Conservation (phyloP, 2,113 vertebrate genomes). For the Bos indicus region DNA sequence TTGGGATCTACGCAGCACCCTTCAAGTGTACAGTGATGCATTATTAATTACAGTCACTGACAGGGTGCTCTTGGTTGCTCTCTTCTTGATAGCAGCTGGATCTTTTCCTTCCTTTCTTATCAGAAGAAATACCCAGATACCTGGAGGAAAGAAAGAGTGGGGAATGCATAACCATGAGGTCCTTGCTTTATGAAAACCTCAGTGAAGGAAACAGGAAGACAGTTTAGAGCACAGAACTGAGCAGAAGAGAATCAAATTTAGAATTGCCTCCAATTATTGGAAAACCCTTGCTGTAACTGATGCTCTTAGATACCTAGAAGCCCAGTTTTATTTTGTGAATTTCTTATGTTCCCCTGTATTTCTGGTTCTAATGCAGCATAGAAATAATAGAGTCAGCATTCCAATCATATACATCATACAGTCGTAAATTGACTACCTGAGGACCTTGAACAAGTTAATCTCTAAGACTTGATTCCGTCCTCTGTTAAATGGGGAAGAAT, state of each 20-base stretch:
- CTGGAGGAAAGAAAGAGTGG: not conserved
- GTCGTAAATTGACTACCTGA: not conserved
- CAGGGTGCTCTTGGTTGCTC: not conserved
- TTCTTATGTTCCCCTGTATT: not conserved
- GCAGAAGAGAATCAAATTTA: not conserved
- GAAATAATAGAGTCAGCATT: not conserved
- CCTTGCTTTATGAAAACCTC: not conserved
- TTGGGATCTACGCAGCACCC: not conserved
- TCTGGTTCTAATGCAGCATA: not conserved
- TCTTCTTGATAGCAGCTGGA: not conserved
- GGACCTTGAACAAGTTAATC: not conserved
- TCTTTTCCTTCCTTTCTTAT: not conserved
- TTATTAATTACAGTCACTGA: not conserved
- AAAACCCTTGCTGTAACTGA: not conserved
- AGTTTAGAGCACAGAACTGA: not conserved
- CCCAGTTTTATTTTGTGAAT: not conserved
- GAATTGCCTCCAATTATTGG: not conserved
- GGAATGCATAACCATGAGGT: not conserved
- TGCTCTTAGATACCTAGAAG: not conserved
- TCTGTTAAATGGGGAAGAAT: not conserved
- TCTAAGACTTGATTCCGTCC: not conserved
- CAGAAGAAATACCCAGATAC: not conserved
- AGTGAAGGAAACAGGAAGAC: not conserved
- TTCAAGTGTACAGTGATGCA: not conserved
- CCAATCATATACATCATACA: not conserved